phyloP scores from a whole-genome alignment of 2,113 vertebrate species.

The Thryonomys swinderianus region DNA sequence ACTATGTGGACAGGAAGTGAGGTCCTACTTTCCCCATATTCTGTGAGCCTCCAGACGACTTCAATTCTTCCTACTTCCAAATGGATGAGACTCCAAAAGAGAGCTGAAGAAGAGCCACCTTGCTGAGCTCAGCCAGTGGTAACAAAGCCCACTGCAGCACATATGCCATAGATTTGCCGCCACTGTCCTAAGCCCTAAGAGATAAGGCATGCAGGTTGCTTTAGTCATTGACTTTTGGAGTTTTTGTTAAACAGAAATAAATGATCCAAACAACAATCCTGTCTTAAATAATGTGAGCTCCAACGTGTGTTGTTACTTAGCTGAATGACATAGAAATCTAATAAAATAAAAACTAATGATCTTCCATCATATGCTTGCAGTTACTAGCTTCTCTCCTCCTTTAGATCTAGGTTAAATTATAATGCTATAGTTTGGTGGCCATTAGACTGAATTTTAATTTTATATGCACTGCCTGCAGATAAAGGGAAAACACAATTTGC shows the following conservation, averaged over 20 bases:
- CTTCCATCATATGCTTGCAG: background rate
- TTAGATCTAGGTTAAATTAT: background rate
- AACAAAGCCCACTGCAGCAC: background rate
- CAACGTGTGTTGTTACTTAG: background rate
- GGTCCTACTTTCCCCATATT: accelerated
- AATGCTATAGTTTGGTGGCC: background rate
- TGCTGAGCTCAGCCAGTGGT: background rate
- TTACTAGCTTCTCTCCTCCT: background rate
- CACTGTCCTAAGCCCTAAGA: background rate
- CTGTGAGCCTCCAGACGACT: background rate
- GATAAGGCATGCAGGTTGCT: background rate
- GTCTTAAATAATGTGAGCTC: background rate
- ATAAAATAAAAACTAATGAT: background rate
- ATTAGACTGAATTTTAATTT: background rate
- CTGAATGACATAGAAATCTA: background rate
- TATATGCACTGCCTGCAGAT: background rate
- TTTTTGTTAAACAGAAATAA: background rate
- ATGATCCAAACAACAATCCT: background rate
- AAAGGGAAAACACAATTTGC: background rate
- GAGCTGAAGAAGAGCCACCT: background rate
- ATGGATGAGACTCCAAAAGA: background rate
- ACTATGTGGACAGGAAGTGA: accelerated
- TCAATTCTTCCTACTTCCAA: background rate
- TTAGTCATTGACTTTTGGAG: background rate
- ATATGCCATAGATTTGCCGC: background rate